Evolutionary conservation across 2,888 invertebrate species (phyloP).

Genomic region (Orgyia antiqua): DNA sequence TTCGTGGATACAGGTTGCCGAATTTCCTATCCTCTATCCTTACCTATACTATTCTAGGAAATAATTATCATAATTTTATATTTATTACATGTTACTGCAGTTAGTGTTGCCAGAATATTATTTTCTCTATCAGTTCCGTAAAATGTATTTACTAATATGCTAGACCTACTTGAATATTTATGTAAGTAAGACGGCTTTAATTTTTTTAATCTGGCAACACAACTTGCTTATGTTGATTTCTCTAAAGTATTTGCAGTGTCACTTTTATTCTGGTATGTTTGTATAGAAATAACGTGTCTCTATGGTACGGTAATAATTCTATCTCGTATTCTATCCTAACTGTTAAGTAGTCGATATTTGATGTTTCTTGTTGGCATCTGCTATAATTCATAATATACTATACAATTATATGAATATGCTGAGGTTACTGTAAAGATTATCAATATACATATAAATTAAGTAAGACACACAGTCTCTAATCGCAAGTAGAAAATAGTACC

Average conservation of each 20-base stretch:
- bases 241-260: conserved; percentile 17
- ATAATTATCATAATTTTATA: neutral
- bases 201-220: conserved; percentile 14
- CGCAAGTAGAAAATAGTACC: too few relatives aligned
- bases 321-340: conserved; percentile 20
- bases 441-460: too few relatives aligned
- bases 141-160: too few relatives aligned
- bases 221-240: conserved; percentile 10
- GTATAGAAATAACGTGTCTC: conserved; percentile 18
- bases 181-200: too few relatives aligned
- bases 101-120: conserved; percentile 13
- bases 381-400: too few relatives aligned
- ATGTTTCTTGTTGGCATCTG: conserved; percentile 31
- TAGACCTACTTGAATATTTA: too few relatives aligned
- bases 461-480: too few relatives aligned
- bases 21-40: conserved; percentile 30
- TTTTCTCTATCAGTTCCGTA: too few relatives aligned
- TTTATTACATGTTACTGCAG: conserved; percentile 8
- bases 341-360: conserved; percentile 39
- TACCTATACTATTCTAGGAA: conserved; percentile 8
- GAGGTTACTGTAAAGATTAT: too few relatives aligned
- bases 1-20: conserved; percentile 66
- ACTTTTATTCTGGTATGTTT: conserved; percentile 22
- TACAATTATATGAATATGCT: too few relatives aligned
- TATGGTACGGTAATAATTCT: conserved; percentile 25